phyloP scores from a whole-genome alignment of 2,113 vertebrate species.

The Python bivittatus region DNA sequence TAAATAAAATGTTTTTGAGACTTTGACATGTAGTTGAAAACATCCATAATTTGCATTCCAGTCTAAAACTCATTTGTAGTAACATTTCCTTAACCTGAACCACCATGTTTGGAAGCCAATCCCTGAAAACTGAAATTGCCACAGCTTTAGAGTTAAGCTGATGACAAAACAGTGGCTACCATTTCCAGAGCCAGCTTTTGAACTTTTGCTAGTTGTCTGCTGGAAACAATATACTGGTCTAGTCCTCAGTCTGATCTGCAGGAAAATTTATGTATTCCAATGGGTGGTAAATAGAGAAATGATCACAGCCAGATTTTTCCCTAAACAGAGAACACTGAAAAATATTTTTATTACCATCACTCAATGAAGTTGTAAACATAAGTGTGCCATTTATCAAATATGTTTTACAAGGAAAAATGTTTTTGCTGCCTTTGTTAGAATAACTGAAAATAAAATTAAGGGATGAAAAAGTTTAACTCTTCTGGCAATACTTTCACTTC shows the following conservation, averaged over 20 bases:
- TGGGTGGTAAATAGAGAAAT: neutral
- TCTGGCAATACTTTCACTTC: neutral
- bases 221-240: neutral
- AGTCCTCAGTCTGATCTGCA: neutral
- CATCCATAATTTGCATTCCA: neutral
- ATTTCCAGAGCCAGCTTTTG: neutral
- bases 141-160: too few relatives aligned
- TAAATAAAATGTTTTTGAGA: neutral
- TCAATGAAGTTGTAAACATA: constrained; percentile 12
- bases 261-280: too few relatives aligned
- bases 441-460: neutral
- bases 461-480: neutral
- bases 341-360: neutral
- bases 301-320: neutral
- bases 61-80: neutral
- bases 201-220: neutral
- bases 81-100: neutral
- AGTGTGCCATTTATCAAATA: neutral
- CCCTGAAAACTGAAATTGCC: neutral
- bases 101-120: neutral
- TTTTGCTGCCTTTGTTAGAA: neutral
- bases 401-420: constrained; percentile 3
- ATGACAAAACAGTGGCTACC: too few relatives aligned
- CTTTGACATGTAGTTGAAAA: neutral
- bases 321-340: neutral